Evolutionary conservation across 2,888 invertebrate species (phyloP).

Genomic region (Temnothorax rugatulus): DNA sequence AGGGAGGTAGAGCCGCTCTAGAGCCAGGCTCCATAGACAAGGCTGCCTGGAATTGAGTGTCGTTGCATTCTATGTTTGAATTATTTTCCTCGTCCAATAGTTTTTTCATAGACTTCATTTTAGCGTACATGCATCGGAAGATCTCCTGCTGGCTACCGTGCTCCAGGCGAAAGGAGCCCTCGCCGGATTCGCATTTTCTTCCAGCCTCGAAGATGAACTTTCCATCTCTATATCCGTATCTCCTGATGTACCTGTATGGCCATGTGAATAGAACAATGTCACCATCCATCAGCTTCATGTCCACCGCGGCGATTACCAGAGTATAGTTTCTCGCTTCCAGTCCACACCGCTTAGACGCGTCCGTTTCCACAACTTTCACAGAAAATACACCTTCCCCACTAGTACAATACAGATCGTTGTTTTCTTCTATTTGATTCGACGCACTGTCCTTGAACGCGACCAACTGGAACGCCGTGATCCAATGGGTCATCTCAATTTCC

Average conservation of each 20-base stretch:
- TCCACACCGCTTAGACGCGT: constrained; percentile 92
- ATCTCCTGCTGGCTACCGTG: constrained; percentile 94
- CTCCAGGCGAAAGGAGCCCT: constrained; percentile 93
- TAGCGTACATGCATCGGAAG: constrained; percentile 92
- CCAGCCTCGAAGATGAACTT: constrained; percentile 96
- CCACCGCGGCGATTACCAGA: constrained; percentile 91
- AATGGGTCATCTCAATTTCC: constrained; percentile 91
- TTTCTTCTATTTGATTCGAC: constrained; percentile 91
- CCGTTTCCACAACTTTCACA: constrained; percentile 92
- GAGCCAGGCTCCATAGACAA: constrained; percentile 94
- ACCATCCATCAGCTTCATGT: constrained; percentile 91
- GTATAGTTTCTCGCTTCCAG: constrained; percentile 91
- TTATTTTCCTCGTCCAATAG: constrained; percentile 90
- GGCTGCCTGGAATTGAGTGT: constrained; percentile 92
- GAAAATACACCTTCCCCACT: constrained; percentile 94
- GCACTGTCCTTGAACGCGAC: constrained; percentile 92
- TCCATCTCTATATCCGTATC: constrained; percentile 94
- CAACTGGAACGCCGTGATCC: constrained; percentile 93
- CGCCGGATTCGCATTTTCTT: constrained; percentile 94
- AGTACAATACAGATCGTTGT: constrained; percentile 95
- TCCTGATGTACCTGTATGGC: constrained; percentile 94
- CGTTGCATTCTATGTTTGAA: constrained; percentile 89
- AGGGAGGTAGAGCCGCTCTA: constrained; percentile 92
- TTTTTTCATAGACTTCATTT: constrained; percentile 96
- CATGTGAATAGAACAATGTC: constrained; percentile 91